Base-by-base conservation (phyloP, 2,797 vertebrate genomes). In the Enteromius fasciolatus region DNA sequence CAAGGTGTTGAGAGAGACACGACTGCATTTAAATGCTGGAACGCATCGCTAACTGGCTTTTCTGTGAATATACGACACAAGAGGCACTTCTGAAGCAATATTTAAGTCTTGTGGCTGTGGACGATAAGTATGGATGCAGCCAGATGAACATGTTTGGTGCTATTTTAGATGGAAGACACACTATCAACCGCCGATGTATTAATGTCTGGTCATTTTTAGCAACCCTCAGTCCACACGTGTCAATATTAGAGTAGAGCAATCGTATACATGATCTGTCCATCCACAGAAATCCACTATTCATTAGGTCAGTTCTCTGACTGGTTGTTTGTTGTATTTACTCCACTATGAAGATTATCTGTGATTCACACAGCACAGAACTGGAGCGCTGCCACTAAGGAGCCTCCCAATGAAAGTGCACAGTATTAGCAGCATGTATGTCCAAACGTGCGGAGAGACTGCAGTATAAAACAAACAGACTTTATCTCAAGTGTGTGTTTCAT, bases 241-340 rank as follows among this genome's bases (percentile, higher is more conserved):
- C 23, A 50, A 41, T 41, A 41, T 41, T 10, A 41, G 39, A 31
- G 25, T 20, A 50, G 17, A 31, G 18, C 25, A 73, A 73, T 12
- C 69, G 31, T 50, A 52, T 50, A 20, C 12, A 8, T 14, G 52
- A 28, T 33, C 20, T 52, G 17, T 75, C 44, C n/a, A 18, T 3
- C 31, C n/a, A 2, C 54, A 25, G 39, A 33, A 39, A 67, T 72
- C 7, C 14, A 23, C 2, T 25, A 67, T 57, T 66, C 10, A 31
- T 25, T 23, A 57, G n/a, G 86, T 88, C 86, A 91, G 89, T 63
- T 25, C 15, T 83, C 82, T 84, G 85, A 88, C 83, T 88, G 84
- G 18, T 12, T 52, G 68, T 61, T 61, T 18, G 5, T 15, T n/a
- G 9, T 41, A 74, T 87, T 88, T 86, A 90, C 59, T 78, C 69